Percentiles rank a stretch among this genome's conserved stretches.
Evolutionary conservation across 2,797 vertebrate genomes (phyloP).

Genomic region (Nyctalus aviator): DNA sequence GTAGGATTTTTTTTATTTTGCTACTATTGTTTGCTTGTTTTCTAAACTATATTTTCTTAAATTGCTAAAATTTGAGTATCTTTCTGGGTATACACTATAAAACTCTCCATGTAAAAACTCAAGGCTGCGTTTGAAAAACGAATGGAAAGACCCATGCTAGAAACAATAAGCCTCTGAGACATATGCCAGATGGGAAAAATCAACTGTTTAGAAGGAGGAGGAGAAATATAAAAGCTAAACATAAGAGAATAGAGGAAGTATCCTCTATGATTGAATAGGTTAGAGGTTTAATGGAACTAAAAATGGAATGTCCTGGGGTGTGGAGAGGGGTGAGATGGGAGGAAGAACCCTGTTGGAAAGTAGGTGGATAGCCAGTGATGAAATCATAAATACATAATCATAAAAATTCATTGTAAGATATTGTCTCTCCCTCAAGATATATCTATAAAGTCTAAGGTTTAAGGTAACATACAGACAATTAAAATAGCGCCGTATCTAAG

Average conservation of each 20-base stretch:
- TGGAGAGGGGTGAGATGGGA: background rate
- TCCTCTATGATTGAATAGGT: background rate
- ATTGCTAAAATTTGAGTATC: background rate
- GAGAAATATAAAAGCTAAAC: background rate
- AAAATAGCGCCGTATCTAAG: background rate
- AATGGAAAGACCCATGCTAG: background rate
- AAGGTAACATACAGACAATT: background rate
- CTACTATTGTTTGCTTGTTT: background rate
- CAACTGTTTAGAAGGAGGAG: background rate
- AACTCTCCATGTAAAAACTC: background rate
- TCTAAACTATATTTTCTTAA: background rate
- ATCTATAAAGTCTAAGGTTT: background rate
- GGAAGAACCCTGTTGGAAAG: background rate
- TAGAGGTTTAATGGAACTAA: background rate
- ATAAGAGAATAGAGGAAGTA: background rate
- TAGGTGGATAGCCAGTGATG: background rate
- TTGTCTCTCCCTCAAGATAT: background rate
- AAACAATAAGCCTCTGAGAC: background rate
- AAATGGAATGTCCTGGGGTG: background rate
- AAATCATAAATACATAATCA: background rate
- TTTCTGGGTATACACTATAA: background rate
- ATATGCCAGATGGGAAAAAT: conserved; percentile 33
- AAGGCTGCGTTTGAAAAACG: conserved; percentile 30
- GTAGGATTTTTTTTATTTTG: background rate
- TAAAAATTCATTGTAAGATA: background rate